Base-by-base conservation (phyloP, 2,797 vertebrate genomes). In the Sebastiscus albofasciatus region DNA sequence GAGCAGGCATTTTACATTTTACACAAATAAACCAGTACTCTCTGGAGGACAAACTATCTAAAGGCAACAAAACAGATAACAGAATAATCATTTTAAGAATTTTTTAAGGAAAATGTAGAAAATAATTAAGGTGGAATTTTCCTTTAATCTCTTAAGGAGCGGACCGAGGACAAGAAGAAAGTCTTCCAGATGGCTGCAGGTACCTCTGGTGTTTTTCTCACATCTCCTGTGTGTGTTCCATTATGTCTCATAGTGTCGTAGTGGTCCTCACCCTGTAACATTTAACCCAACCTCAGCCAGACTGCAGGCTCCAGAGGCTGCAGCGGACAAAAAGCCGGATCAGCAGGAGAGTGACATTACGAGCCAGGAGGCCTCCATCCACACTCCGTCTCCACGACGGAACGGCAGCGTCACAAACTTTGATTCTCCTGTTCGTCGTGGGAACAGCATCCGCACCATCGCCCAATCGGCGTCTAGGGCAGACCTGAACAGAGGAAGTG, bases 91-190 rank as follows among this genome's bases (percentile, higher is more conserved):
- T 64, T 56, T 36, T 12, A 58, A 13, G 7, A 16, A 2, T 46
- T 61, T 52, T 22, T 8, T 9, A 7, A 34, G n/a, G 6, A 54
- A 18, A 34, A 24, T 31, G 1, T 20, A 2, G 5, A 70, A 65
- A 16, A 8, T 8, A 26, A 24, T 29, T 18, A 60, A 55, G 11
- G 14, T 34, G 2, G 0, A 46, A 13, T 64, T 58, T 74, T 54
- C 4, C 20, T 49, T 69, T 9, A 7, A 33, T 65, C 12, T 49
- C 5, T 64, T 29, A 4, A 99, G 98, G 98, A 98, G 83, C 96
- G 98, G 82, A 97, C 96, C 18, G 98, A 98, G 61, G 98, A 99
- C 81, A 99, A 99, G 95, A 99, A 97, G 87, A 99, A 99, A 90
- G 97, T 97, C 24, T 96, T 97, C 85, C 96, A 99, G 87, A 89